Evolutionary conservation across 2,113 vertebrate species (phyloP), one percentile per base, ranked within the genome.

Genomic region (Pelobates fuscus): DNA sequence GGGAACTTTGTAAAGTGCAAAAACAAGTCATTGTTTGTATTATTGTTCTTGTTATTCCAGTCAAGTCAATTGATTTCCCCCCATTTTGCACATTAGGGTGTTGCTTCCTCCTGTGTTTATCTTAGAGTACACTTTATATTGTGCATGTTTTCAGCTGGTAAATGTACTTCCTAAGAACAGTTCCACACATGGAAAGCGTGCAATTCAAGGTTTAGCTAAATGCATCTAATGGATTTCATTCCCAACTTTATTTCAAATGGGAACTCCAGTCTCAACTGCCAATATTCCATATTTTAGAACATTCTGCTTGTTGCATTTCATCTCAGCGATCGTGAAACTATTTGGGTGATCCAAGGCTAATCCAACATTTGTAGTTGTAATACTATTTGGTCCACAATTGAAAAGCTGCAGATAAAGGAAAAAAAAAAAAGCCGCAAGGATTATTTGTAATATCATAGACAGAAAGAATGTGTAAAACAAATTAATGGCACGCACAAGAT

Each of bases 81-180:
- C 44, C 54, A 77, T 70, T 67, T 81, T 80, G 83, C 80, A 86
- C 81, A 86, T 82, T 59, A 86, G 84, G 83, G 85, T 84, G 82
- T 85, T 80, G 82, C 70, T 89, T 89, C 86, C 82, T 87, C 4
- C 57, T 54, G 14, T 80, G 81, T 82, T 85, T 83, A 73, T 82
- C 70, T 82, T 77, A 84, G 80, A 80, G 69, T 79, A 77, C 44
- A 75, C 66, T 84, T 86, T 86, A 84, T 82, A 85, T 83, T 82
- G 84, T 81, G 70, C 46, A 0, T 77, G 82, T 83, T 84, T 84
- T 82, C 81, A 84, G 73, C 68, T 78, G 79, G 60, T 0, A 2
- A 79, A 2, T 37, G 73, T 69, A 78, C 76, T 88, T 87, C 83
- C 83, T 82, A 61, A 44, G 37, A 76, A 37, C 25, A 76, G 63